Evolutionary conservation across 2,888 invertebrate species (phyloP).

Genomic region (Morpho helenor): DNA sequence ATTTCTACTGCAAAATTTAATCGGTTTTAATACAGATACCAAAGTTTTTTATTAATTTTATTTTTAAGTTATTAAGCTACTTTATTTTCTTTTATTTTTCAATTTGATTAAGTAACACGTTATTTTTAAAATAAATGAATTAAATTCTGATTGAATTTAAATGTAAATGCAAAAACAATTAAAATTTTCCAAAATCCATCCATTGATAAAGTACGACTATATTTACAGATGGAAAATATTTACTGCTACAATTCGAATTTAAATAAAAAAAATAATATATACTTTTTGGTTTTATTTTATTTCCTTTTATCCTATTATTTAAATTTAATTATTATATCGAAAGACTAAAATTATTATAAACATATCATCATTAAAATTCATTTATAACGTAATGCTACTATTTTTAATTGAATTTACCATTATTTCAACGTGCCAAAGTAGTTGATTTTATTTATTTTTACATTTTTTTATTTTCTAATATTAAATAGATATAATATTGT

Average conservation of each 20-base stretch:
- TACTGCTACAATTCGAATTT: constrained; percentile 75
- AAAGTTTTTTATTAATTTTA: constrained; percentile 76
- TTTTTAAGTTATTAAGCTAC: constrained; percentile 68
- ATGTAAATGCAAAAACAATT: constrained; percentile 31
- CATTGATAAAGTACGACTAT: constrained; percentile 70
- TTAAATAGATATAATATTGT: constrained; percentile 36
- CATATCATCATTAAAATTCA: constrained; percentile 61
- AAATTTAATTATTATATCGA: constrained; percentile 30
- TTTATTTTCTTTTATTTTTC: constrained; percentile 52
- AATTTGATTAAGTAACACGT: constrained; percentile 51
- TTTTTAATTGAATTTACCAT: constrained; percentile 21
- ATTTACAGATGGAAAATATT: constrained; percentile 57
- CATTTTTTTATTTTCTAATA: constrained; percentile 19
- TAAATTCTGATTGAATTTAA: constrained; percentile 27
- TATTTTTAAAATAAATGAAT: constrained; percentile 24
- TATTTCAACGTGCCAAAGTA: constrained; percentile 31
- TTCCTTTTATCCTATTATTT: constrained; percentile 42
- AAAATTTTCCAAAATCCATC: constrained; percentile 60
- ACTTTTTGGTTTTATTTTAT: constrained; percentile 57
- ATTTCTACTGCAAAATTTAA: constrained; percentile 70
- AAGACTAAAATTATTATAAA: constrained; percentile 49
- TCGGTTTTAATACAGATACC: constrained; percentile 77
- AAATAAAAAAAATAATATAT: constrained; percentile 60
- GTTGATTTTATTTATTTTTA: constrained; percentile 23
- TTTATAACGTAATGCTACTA: constrained; percentile 30